phyloP scores from a whole-genome alignment of 2,888 invertebrate genomes.

The Dryobotodes eremita region DNA sequence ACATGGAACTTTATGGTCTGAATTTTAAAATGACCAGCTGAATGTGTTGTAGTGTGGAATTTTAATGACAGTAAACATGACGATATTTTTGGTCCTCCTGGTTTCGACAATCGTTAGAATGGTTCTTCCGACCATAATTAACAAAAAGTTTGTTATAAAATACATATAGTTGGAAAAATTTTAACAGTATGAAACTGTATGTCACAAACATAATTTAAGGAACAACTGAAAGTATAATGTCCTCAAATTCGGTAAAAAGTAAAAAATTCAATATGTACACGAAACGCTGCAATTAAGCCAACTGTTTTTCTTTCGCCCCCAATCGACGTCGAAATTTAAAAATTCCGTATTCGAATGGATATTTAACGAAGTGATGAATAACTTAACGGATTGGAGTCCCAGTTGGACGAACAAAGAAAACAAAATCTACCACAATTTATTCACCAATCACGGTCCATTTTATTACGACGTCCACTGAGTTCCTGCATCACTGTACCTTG shows the following conservation, averaged over 20 bases:
- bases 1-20: background rate
- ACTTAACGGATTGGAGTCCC: slow-evolving; percentile 44
- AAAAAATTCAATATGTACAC: slow-evolving; percentile 5
- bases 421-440: slow-evolving; percentile 56
- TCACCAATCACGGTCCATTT: slow-evolving; percentile 54
- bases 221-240: background rate
- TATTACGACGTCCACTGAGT: slow-evolving; percentile 43
- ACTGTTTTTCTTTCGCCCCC: slow-evolving; percentile 25
- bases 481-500: slow-evolving; percentile 48
- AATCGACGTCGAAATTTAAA: slow-evolving; percentile 30
- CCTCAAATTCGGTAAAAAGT: background rate
- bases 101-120: background rate
- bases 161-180: background rate
- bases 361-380: slow-evolving; percentile 59
- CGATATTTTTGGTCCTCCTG: background rate
- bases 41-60: slow-evolving; percentile 9
- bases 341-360: slow-evolving; percentile 43
- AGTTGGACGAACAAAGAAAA: slow-evolving; percentile 50
- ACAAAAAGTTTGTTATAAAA: background rate
- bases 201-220: background rate
- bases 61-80: slow-evolving; percentile 3
- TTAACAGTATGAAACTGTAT: no score
- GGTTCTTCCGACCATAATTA: background rate
- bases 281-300: slow-evolving; percentile 31
- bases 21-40: background rate